Conservation (phyloP, 2,113 vertebrate species). For the Galeopterus variegatus region DNA sequence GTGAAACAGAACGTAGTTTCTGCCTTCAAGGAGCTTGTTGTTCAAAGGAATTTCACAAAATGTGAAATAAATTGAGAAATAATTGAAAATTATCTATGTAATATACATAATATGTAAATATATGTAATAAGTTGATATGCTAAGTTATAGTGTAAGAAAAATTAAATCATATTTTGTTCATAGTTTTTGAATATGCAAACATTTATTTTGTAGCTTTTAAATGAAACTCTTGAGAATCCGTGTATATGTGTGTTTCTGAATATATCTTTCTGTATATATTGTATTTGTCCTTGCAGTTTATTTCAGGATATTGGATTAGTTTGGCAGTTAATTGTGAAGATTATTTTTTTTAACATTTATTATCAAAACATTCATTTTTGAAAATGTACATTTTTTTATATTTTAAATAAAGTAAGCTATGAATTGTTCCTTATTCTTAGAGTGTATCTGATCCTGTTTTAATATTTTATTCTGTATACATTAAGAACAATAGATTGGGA, state of each 20-base stretch:
- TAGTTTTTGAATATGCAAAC: conserved; percentile 52
- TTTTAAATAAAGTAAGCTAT: conserved; percentile 35
- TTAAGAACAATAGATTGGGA: neutral
- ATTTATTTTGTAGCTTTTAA: conserved; percentile 53
- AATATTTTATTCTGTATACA: neutral
- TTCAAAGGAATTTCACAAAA: conserved; percentile 46
- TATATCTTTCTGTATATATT: conserved; percentile 20
- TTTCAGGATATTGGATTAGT: conserved; percentile 33
- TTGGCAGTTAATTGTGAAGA: conserved; percentile 37
- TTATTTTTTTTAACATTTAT: conserved; percentile 36
- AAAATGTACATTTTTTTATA: conserved; percentile 9
- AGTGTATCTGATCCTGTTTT: conserved; percentile 27
- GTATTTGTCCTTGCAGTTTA: conserved; percentile 35
- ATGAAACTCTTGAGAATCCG: conserved; percentile 29
- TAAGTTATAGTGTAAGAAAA: neutral
- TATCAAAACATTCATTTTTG: conserved; percentile 45
- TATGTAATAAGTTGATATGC: neutral
- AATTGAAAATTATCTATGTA: neutral
- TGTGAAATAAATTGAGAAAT: conserved; percentile 27
- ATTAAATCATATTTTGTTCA: conserved; percentile 57
- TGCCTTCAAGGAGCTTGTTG: neutral
- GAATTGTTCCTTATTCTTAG: conserved; percentile 56
- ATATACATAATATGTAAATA: conserved; percentile 33
- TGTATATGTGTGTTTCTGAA: neutral
- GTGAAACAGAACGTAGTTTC: neutral